Base-by-base conservation (phyloP, 1,140 invertebrate species). In the Potamilus streckersoni region DNA sequence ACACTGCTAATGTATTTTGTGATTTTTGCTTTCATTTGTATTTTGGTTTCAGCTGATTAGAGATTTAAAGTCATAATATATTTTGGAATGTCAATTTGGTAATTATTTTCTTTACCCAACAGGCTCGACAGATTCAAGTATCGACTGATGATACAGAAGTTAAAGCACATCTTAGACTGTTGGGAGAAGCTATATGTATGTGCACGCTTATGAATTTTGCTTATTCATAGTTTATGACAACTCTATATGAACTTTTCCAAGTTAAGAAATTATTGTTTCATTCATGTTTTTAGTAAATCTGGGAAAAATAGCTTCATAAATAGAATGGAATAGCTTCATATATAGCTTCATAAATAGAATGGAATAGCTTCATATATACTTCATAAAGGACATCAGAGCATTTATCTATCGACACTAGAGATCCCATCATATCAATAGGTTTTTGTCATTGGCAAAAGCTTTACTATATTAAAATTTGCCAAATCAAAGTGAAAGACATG, bases 161-260 rank as follows among this genome's bases (percentile, higher is more conserved):
- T 0, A 96, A 97, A 82, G 93, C 94, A 81, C 96, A 96, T 90
- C 91, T 99, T 2, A 90, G 98, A 63, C 94, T 97, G 87, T 89
- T 98, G 1, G 96, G 95, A 58, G 97, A 99, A 89, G 96, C 97
- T 0, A 97, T 98, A 79, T 98, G 97, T 91, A 85, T 87, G 89
- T 87, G 38, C 16, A 57, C 59, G 17, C 27, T 16, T 72, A 56
- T 11, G n/a, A 16, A 69, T 31, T 31, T n/a, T 55, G 23, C 14
- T 59, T 17, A 49, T 49, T 49, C 38, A 8, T 49, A 49, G 0
- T 49, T 49, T 49, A 6, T 49, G 38, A 49, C 11, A 49, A 49
- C 6, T 11, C 6, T 1, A 49, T 49, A 6, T 8, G 38, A 49
- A 6, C 38, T 4, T 49, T 49, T 49, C 11, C 38, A 49, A 38